phyloP scores from a whole-genome alignment of 2,113 vertebrate species.

The Orientallactaga bullata region DNA sequence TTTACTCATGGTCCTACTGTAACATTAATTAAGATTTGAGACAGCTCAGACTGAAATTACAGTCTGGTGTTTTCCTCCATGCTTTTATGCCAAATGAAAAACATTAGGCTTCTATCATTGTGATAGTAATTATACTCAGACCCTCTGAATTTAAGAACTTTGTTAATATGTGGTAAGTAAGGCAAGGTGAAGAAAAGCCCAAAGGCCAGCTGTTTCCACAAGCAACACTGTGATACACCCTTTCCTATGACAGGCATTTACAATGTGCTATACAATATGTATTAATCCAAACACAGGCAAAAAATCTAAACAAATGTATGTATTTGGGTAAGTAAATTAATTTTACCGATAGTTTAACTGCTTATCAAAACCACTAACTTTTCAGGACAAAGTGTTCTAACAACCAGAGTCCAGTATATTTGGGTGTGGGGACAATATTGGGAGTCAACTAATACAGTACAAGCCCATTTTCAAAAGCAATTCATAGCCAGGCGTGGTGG shows the following conservation, averaged over 20 bases:
- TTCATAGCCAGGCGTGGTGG: too few relatives aligned
- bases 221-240: neutral
- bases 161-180: neutral
- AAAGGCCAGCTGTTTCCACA: neutral
- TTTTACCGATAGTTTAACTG: constrained; percentile 29
- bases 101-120: neutral
- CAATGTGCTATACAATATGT: constrained; percentile 1
- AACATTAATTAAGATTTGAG: constrained; percentile 4
- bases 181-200: neutral
- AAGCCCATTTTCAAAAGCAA: constrained; percentile 32
- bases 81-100: neutral
- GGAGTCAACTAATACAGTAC: neutral
- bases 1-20: neutral
- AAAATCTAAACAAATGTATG: neutral
- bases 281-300: constrained; percentile 34
- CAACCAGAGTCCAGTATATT: neutral
- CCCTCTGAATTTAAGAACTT: constrained; percentile 28
- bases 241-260: constrained; percentile 25
- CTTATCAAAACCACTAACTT: constrained; percentile 29
- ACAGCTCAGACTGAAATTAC: constrained; percentile 5
- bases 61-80: constrained; percentile 1
- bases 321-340: neutral
- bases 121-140: neutral
- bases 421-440: neutral
- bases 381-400: constrained; percentile 3